Base-by-base conservation (phyloP, 2,888 invertebrate species). In the Drosophila macrospina region DNA sequence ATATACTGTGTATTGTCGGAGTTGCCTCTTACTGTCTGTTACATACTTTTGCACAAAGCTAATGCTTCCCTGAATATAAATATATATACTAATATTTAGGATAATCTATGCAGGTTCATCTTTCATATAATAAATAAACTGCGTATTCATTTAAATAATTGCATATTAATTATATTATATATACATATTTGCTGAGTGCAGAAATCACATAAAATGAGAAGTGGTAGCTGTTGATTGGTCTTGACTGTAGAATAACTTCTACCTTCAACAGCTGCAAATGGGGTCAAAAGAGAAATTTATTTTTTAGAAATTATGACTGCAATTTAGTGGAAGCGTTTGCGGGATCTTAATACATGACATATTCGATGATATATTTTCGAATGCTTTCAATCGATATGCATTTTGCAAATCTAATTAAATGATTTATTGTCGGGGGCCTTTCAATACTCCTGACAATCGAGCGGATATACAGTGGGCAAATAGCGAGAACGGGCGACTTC, bases 381-480 rank as follows among this genome's bases (percentile, higher is more conserved):
- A 15, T 11, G n/a, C 28, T 16, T 51, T n/a, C 37, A 13, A 26
- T 51, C 24, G 52, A 5, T 41, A 54, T 41, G 11, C 15, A 42
- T 32, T 13, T 24, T 11, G 20, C 32, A 42, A 42, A 54, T 24
- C 54, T 34, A 54, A 54, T 54, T 54, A 42, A 54, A 34, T 42
- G 54, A 54, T 54, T 32, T 54, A 42, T 54, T 42, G 11, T 34
- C 13, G 20, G 5, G 5, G 5, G n/a, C 7, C 8, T 52, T 52
- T 30, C 52, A 52, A 52, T 52, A 41, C 41, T 16, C 52, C 39
- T 52, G 39, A 4, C 39, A 26, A 36, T 24, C 11, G 28, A 39
- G 10, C 26, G 50, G 36, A 37, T 37, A 26, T 28, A 37, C 50
- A 51, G 50, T 57, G 48, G 10, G 57, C 34, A 52, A 60, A 52